Evolutionary conservation across 2,113 vertebrate species (phyloP).

Genomic region (Daboia siamensis): DNA sequence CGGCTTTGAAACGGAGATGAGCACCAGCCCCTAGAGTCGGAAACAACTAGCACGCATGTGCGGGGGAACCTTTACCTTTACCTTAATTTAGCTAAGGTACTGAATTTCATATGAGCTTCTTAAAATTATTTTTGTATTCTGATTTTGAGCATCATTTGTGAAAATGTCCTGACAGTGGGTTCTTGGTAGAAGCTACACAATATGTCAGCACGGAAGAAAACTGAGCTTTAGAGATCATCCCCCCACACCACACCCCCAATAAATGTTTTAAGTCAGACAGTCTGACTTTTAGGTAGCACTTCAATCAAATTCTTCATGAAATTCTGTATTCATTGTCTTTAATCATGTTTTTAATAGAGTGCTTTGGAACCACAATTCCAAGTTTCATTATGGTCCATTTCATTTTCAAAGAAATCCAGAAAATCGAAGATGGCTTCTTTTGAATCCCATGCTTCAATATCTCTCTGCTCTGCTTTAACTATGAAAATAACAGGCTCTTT

Average conservation of each 20-base stretch:
- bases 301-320: not conserved
- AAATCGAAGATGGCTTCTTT: not conserved
- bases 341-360: not conserved
- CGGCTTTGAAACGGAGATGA: too few relatives aligned
- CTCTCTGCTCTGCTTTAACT: not conserved
- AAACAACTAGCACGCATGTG: too few relatives aligned
- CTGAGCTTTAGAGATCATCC: not conserved
- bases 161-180: not conserved
- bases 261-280: not conserved
- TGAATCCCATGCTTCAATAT: not conserved
- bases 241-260: too few relatives aligned
- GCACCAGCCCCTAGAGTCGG: too few relatives aligned
- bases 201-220: not conserved
- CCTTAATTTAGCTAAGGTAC: not conserved
- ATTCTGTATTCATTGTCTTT: constrained; percentile 6
- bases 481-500: constrained; percentile 5
- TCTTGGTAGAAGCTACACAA: not conserved
- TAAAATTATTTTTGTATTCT: not conserved
- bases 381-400: not conserved
- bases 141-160: not conserved
- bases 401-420: constrained; percentile 13
- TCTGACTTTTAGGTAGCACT: not conserved
- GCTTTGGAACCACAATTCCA: not conserved
- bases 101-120: not conserved
- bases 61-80: too few relatives aligned